These are phyloP conservation scores for Ailurus styani DNA, from an alignment of 2,113 vertebrate genomes.

Conservation along the genomic window DNA sequence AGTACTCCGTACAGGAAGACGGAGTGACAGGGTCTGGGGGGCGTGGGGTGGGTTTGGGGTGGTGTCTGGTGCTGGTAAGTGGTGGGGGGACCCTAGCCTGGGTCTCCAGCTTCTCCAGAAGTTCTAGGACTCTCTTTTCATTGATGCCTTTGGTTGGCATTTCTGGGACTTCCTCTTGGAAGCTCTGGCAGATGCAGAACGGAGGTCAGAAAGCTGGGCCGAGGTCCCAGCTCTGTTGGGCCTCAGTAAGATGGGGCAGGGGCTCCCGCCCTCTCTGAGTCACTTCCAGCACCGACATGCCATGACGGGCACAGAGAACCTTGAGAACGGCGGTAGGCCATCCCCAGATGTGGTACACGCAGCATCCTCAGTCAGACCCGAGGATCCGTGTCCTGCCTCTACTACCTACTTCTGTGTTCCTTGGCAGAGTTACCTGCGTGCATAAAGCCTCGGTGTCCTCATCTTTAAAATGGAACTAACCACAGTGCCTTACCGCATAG, in stretches of 20 bases:
- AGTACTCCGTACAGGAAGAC: background rate
- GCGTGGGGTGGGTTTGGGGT: background rate
- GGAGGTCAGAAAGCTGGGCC: background rate
- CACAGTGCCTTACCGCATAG: background rate
- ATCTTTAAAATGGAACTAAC: background rate
- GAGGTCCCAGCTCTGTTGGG: background rate
- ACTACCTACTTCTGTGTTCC: background rate
- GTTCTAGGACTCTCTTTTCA: background rate
- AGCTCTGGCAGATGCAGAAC: background rate
- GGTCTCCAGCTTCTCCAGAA: background rate
- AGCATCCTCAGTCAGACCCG: background rate
- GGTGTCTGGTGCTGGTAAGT: background rate
- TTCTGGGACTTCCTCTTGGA: background rate
- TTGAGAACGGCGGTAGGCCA: rapidly evolving
- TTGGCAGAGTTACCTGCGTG: background rate
- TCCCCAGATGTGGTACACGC: background rate
- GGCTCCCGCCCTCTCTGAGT: background rate
- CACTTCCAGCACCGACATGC: no score
- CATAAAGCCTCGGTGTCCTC: background rate
- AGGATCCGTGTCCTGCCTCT: background rate
- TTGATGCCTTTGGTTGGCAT: background rate
- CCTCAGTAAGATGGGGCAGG: background rate
- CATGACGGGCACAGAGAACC: background rate
- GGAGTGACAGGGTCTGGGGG: rapidly evolving
- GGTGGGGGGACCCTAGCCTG: background rate